These are phyloP conservation scores for Cyclargus thomasi DNA, from an alignment of 1,140 invertebrate species.

Conservation along the genomic window DNA sequence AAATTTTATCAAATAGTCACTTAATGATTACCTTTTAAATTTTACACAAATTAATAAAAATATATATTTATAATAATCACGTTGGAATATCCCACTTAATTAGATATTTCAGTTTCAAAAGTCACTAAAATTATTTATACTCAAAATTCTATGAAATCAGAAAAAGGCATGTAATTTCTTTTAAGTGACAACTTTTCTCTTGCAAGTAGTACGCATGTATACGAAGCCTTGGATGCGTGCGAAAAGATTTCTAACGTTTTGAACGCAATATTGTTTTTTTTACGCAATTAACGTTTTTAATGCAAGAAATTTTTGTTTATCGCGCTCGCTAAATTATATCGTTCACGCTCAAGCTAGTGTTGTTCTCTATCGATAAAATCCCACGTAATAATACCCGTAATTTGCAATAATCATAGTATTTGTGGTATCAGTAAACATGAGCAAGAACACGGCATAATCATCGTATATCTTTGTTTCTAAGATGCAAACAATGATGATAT, in stretches of 20 bases:
- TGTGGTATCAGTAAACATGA: background rate
- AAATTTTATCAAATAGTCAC: too few relatives aligned
- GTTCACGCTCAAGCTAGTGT: background rate
- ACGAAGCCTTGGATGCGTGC: constrained; percentile 45
- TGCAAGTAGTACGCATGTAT: background rate
- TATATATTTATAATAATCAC: too few relatives aligned
- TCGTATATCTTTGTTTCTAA: background rate
- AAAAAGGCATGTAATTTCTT: background rate
- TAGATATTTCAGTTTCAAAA: too few relatives aligned
- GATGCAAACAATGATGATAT: background rate
- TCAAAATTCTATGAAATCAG: too few relatives aligned
- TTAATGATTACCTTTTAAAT: too few relatives aligned
- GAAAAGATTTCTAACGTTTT: constrained; percentile 67
- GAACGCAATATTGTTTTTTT: constrained; percentile 55
- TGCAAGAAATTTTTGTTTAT: constrained; percentile 5
- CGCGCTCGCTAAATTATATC: constrained; percentile 1
- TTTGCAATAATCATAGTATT: background rate
- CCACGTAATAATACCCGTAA: background rate
- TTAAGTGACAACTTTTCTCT: background rate
- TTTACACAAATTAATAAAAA: too few relatives aligned
- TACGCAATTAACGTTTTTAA: constrained; percentile 13
- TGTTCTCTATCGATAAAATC: background rate
- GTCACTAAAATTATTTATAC: too few relatives aligned
- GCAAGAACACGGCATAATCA: background rate
- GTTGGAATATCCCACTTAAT: too few relatives aligned